phyloP scores from a whole-genome alignment of 2,113 vertebrate species.

The Rhineura floridana region DNA sequence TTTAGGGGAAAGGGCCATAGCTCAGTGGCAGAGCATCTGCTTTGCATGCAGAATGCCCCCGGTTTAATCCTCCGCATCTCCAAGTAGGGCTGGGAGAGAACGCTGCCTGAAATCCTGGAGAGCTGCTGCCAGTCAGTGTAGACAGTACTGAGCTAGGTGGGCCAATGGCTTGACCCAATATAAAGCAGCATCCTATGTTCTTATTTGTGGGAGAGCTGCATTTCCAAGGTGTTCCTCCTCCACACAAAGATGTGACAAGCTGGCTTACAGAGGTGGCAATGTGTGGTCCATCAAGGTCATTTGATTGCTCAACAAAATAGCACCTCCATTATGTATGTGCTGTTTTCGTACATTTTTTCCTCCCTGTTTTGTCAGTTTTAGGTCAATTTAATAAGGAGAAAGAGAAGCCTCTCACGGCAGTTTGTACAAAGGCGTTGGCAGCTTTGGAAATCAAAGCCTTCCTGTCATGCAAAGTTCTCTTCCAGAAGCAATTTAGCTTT shows the following conservation, averaged over 20 bases:
- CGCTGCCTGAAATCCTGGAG: too few relatives aligned
- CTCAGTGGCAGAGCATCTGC: too few relatives aligned
- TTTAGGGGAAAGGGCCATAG: too few relatives aligned
- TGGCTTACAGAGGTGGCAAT: neutral
- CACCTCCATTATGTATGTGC: neutral
- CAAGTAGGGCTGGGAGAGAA: too few relatives aligned
- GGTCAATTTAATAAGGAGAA: slow-evolving; percentile 40
- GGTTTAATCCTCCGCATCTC: too few relatives aligned
- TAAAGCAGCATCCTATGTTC: too few relatives aligned
- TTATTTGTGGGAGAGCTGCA: too few relatives aligned
- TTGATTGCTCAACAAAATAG: neutral
- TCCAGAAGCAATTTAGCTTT: neutral
- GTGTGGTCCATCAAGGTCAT: accelerated
- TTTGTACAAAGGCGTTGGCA: neutral
- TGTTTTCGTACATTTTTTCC: neutral
- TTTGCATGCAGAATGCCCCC: too few relatives aligned
- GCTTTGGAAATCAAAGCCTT: slow-evolving; percentile 25
- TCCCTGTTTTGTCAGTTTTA: slow-evolving; percentile 49
- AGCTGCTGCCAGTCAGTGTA: too few relatives aligned
- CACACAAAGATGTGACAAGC: neutral
- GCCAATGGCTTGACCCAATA: too few relatives aligned
- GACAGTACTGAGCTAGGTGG: too few relatives aligned
- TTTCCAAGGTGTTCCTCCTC: neutral
- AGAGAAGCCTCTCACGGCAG: slow-evolving; percentile 11
- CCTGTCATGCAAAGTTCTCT: neutral